Percentiles rank a stretch among this genome's conserved stretches.
phyloP scores from a whole-genome alignment of 2,113 vertebrate species.

The Salvelinus namaycush region DNA sequence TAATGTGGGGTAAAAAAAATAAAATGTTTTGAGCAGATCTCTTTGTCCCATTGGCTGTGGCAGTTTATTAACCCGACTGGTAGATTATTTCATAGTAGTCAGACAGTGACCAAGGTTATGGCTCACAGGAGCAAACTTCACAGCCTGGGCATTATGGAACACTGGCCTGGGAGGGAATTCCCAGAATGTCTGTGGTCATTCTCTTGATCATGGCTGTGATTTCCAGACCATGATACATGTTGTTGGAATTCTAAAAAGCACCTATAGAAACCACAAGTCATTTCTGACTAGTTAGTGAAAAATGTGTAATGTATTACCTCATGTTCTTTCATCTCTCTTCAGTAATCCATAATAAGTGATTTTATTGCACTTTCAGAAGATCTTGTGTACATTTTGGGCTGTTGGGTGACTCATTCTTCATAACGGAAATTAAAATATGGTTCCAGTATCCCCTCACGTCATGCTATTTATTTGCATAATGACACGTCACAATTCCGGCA shows the following conservation, averaged over 20 bases:
- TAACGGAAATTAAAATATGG: conserved; percentile 57
- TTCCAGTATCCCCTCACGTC: conserved; percentile 45
- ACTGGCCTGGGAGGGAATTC: conserved; percentile 58
- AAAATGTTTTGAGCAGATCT: conserved; percentile 26
- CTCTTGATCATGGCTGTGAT: conserved; percentile 31
- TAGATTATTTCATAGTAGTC: conserved; percentile 74
- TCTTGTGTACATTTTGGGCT: conserved; percentile 17
- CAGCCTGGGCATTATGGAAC: conserved; percentile 10
- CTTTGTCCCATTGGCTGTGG: conserved; percentile 45
- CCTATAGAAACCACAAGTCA: conserved; percentile 10
- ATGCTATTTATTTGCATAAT: conserved; percentile 22
- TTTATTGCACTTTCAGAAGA: conserved; percentile 58
- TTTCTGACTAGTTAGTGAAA: background rate
- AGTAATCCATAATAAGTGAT: conserved; percentile 1
- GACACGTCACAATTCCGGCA: conserved; percentile 41
- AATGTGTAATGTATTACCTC: background rate
- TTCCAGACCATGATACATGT: conserved; percentile 1
- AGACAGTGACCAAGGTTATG: conserved; percentile 56
- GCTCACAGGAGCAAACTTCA: conserved; percentile 44
- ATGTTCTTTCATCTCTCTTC: background rate
- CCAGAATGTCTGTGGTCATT: conserved; percentile 53
- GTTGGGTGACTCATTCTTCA: conserved; percentile 27
- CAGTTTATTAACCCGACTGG: conserved; percentile 69
- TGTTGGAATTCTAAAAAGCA: conserved; percentile 16
- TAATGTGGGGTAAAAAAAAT: conserved; percentile 33